phyloP scores from a whole-genome alignment of 2,888 invertebrate species.

The Strigamia maritima region DNA sequence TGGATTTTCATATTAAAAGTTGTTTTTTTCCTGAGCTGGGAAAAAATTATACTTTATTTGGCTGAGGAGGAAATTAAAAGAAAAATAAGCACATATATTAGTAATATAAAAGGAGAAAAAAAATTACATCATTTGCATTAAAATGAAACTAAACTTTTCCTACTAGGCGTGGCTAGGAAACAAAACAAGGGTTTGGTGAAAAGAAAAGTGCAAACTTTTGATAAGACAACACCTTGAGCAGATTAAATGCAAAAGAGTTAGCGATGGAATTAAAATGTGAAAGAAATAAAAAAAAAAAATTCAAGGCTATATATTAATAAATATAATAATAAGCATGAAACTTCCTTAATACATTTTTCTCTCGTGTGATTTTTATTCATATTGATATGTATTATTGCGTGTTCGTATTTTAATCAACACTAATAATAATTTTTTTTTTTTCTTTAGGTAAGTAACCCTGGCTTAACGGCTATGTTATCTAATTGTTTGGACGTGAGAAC shows the following conservation, averaged over 20 bases:
- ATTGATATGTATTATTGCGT: not conserved
- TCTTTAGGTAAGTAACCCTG: slow-evolving; percentile 5
- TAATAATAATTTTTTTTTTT: slow-evolving; percentile 5
- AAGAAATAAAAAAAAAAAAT: not conserved
- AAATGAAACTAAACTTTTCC: slow-evolving; percentile 10
- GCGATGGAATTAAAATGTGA: no score
- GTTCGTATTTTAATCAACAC: slow-evolving; percentile 10
- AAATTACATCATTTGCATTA: not conserved
- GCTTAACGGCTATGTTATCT: slow-evolving; percentile 5
- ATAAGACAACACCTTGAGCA: slow-evolving; percentile 15
- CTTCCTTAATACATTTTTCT: slow-evolving; percentile 10
- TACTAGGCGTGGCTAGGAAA: not conserved
- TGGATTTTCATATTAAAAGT: slow-evolving; percentile 10
- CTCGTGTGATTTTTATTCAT: slow-evolving; percentile 4
- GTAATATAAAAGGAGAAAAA: slow-evolving; percentile 1
- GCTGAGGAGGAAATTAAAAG: slow-evolving; percentile 1
- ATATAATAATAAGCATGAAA: not conserved
- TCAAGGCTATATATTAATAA: not conserved
- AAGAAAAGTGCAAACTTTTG: not conserved
- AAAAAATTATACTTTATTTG: slow-evolving; percentile 9
- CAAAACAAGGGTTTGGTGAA: not conserved
- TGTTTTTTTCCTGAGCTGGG: not conserved
- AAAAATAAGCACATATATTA: slow-evolving; percentile 10
- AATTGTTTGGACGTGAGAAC: slow-evolving; percentile 15
- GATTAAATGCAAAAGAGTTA: not conserved